Conservation (phyloP, 2,113 vertebrate species). For the Oryzias melastigma region DNA sequence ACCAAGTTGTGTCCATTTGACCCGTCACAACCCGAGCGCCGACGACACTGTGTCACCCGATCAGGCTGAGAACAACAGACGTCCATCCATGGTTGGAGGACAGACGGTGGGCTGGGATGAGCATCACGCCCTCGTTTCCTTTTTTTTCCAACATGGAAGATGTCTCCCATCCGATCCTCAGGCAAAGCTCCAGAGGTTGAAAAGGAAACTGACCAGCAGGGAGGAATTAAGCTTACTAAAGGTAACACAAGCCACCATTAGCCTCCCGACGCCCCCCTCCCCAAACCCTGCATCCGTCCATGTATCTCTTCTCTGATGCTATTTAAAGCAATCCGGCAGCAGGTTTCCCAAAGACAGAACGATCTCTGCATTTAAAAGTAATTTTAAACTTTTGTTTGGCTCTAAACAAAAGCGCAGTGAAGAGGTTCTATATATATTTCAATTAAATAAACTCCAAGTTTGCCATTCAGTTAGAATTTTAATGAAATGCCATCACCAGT, state of each 20-base stretch:
- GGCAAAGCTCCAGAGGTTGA: conserved; percentile 15
- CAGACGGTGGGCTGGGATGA: background rate
- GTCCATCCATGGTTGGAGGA: background rate
- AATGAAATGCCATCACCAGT: background rate
- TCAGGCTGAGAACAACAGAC: conserved; percentile 8
- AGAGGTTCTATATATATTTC: background rate
- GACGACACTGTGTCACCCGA: conserved; percentile 14
- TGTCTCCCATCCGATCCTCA: background rate
- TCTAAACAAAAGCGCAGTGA: background rate
- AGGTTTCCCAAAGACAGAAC: conserved; percentile 29
- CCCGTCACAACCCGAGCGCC: conserved; percentile 14
- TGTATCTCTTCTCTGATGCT: conserved; percentile 36
- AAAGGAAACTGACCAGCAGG: conserved; percentile 22
- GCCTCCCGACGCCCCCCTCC: conserved; percentile 15
- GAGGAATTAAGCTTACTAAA: conserved; percentile 51
- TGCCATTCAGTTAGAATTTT: background rate
- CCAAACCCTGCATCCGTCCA: conserved; percentile 22
- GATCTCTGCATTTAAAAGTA: background rate
- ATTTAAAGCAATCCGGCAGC: conserved; percentile 67
- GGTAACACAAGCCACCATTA: conserved; percentile 56
- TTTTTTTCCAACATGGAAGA: conserved; percentile 3
- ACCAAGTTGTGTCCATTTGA: conserved; percentile 32
- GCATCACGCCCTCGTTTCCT: background rate
- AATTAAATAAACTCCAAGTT: background rate
- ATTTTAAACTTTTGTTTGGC: background rate